Evolutionary conservation across 1,140 invertebrate genomes (phyloP), one percentile per base, ranked within the genome.

Genomic region (Holotrichia oblita): DNA sequence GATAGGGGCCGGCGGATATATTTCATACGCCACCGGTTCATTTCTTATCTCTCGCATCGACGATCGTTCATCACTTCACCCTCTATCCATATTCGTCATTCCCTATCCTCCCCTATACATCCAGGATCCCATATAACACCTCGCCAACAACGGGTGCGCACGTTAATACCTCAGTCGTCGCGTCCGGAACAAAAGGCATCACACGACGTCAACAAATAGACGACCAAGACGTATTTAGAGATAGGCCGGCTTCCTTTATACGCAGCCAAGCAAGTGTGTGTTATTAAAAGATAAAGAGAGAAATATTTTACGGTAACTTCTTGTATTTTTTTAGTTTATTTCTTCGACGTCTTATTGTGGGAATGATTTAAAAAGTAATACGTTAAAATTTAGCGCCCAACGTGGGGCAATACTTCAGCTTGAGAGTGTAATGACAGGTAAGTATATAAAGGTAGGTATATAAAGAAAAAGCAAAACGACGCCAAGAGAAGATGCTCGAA

Each of bases 21-120:
- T 55, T 55, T 55, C 48, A 55, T 55, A 55, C 48, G 17, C 48
- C 48, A 17, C 14, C 48, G 48, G 48, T 55, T 55, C 14, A n/a
- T 14, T 55, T 55, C 48, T 55, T 55, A 55, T 55, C 48, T 55
- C 48, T 55, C 48, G 48, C 48, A 17, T 55, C 48, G 48, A 17
- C 12, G 14, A 55, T 55, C 48, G 48, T 55, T 55, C 48, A 55
- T 55, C 48, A 55, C 48, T 55, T 55, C 48, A 55, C 48, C 48
- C 48, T 55, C 48, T 17, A 34, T 34, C 17, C 12, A 55, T 55
- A 55, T 55, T 55, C 48, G 48, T 55, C 48, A 55, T 55, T 55
- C 2, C 27, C n/a, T n/a, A n/a, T n/a, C 27, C 48, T 55, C 48
- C 14, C 48, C 7, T 6, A 17, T 14, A 14, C 14, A 55, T 55